These are phyloP conservation scores for Rhagophthalmus giganteus DNA, from an alignment of 2,888 invertebrate genomes.

Conservation along the genomic window DNA sequence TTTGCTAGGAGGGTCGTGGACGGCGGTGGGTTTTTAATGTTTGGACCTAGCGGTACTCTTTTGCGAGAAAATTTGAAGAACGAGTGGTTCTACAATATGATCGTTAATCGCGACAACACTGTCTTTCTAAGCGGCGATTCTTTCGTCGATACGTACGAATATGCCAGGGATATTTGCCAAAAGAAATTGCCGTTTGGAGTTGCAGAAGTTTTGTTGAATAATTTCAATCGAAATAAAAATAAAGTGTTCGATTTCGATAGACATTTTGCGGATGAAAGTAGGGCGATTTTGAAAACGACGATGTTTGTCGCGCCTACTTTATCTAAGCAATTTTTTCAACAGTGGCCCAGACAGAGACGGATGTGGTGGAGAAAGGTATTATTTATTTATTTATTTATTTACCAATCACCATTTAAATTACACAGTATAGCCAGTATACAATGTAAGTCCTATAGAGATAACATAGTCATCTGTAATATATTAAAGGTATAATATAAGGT, in stretches of 20 bases:
- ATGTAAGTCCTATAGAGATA: not conserved
- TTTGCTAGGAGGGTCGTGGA: constrained; percentile 36
- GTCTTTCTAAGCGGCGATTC: constrained; percentile 52
- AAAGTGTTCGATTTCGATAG: constrained; percentile 1
- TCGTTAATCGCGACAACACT: constrained; percentile 57
- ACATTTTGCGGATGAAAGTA: too few relatives aligned
- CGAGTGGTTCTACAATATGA: constrained; percentile 60
- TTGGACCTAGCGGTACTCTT: constrained; percentile 59
- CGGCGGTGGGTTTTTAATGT: constrained; percentile 27
- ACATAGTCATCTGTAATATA: not conserved
- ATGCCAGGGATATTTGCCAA: constrained; percentile 49
- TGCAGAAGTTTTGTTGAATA: constrained; percentile 51
- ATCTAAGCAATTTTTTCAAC: constrained; percentile 68
- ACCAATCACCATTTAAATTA: too few relatives aligned
- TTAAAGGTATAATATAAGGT: constrained; percentile 3
- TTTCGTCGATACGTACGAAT: constrained; percentile 46
- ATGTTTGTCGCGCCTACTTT: constrained; percentile 57
- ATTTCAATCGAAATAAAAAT: constrained; percentile 6
- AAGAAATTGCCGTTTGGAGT: constrained; percentile 56
- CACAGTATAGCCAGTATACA: too few relatives aligned
- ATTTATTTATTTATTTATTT: too few relatives aligned
- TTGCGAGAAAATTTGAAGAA: constrained; percentile 60
- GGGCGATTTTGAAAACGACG: too few relatives aligned
- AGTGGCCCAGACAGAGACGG: constrained; percentile 75
- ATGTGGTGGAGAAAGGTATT: constrained; percentile 82